phyloP scores from a whole-genome alignment of 2,888 invertebrate species.

The Pilophorus perplexus region DNA sequence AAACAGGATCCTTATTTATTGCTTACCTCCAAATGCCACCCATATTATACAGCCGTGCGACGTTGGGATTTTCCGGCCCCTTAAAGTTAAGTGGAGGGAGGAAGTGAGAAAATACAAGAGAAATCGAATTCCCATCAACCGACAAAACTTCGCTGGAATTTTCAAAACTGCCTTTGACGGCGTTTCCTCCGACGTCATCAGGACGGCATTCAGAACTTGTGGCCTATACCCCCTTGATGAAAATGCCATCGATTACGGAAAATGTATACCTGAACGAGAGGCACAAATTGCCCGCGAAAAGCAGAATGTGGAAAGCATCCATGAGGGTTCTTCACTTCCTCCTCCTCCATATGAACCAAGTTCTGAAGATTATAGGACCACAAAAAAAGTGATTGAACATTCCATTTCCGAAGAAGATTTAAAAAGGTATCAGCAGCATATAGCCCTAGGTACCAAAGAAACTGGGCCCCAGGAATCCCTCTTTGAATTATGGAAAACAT shows the following conservation, averaged over 20 bases:
- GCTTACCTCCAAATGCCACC: slow-evolving; percentile 49
- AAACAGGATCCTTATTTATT: slow-evolving; percentile 46
- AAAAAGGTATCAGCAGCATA: not conserved
- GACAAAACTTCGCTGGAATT: slow-evolving; percentile 49
- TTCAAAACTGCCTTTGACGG: slow-evolving; percentile 48
- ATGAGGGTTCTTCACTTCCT: not conserved
- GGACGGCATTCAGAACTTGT: slow-evolving; percentile 48
- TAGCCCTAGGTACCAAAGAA: not conserved
- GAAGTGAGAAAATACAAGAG: slow-evolving; percentile 42
- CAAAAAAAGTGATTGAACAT: slow-evolving; percentile 1
- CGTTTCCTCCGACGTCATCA: slow-evolving; percentile 45
- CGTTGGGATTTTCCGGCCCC: slow-evolving; percentile 47
- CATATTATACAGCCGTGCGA: slow-evolving; percentile 50
- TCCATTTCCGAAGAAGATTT: not conserved
- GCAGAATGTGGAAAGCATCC: not conserved
- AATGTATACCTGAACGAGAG: slow-evolving; percentile 6
- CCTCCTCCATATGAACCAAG: too few species aligned
- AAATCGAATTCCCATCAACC: slow-evolving; percentile 43
- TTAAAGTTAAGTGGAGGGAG: slow-evolving; percentile 43
- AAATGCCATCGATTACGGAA: slow-evolving; percentile 24
- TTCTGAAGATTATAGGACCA: not conserved
- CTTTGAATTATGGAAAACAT: not conserved
- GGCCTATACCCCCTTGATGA: slow-evolving; percentile 47
- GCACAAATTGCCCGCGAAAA: not conserved
- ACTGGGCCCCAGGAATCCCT: not conserved